A percentile compares a stretch with the other conserved stretches of the same genome.
Evolutionary conservation across 2,888 invertebrate species (phyloP).

Genomic region (Drosophila vallismaia): DNA sequence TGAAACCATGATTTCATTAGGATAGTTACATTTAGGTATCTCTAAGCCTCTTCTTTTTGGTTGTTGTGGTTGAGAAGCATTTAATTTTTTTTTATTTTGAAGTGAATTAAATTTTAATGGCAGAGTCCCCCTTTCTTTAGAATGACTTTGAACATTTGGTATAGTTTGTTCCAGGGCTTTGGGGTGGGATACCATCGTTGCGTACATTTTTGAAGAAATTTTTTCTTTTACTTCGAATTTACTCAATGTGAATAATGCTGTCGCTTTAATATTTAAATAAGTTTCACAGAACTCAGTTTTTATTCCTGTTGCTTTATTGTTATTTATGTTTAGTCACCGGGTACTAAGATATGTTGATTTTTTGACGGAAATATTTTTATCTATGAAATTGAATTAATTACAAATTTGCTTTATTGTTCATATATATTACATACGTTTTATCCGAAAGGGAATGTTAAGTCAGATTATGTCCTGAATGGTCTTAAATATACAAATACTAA

Average conservation of each 20-base stretch:
- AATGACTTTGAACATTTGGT: background rate
- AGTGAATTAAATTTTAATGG: background rate
- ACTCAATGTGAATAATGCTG: slow-evolving; percentile 2
- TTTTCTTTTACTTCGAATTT: background rate
- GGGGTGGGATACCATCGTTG: background rate
- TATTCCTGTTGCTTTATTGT: too few species aligned
- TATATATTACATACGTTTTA: slow-evolving; percentile 20
- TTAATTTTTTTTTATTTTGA: background rate
- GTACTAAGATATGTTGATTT: background rate
- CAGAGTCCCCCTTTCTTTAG: background rate
- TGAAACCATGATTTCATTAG: slow-evolving; percentile 66
- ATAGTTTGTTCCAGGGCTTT: background rate
- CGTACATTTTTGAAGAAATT: background rate
- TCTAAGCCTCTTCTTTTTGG: slow-evolving; percentile 36
- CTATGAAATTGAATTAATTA: background rate
- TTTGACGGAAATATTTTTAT: too few species aligned
- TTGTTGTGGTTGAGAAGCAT: slow-evolving; percentile 37
- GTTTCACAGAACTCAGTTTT: too few species aligned
- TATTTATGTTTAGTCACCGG: too few species aligned
- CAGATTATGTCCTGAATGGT: background rate
- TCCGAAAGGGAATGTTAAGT: slow-evolving; percentile 8
- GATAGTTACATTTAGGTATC: background rate
- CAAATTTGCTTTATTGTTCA: background rate
- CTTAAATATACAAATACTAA: slow-evolving; percentile 11
- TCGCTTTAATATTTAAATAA: background rate